A percentile compares a stretch with the other conserved stretches of the same genome.
These are phyloP conservation scores for Achlya flavicornis DNA, from an alignment of 2,888 invertebrate genomes.

Conservation along the genomic window DNA sequence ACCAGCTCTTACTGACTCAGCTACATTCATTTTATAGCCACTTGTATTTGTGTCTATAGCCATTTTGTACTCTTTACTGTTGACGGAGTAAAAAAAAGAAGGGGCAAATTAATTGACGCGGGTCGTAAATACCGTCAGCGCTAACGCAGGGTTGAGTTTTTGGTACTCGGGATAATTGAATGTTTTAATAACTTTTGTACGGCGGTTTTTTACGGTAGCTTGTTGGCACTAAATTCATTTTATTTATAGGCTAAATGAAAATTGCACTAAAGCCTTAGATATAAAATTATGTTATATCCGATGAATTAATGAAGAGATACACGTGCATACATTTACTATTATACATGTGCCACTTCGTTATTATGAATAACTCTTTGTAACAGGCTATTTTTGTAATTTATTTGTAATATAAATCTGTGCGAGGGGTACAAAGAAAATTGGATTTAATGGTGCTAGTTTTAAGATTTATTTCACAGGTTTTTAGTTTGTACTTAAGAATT, in stretches of 20 bases:
- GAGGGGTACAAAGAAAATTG: constrained; percentile 31
- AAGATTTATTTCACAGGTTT: constrained; percentile 33
- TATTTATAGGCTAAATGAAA: not conserved
- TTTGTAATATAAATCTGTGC: constrained; percentile 33
- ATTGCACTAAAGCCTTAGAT: not conserved
- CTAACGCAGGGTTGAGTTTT: constrained; percentile 52
- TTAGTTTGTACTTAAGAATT: constrained; percentile 54
- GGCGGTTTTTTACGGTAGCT: not conserved
- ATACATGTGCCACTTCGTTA: constrained; percentile 33
- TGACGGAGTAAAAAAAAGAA: constrained; percentile 76
- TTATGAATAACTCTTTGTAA: constrained; percentile 56
- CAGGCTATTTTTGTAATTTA: constrained; percentile 50
- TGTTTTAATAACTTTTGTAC: constrained; percentile 35
- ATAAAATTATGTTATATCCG: not conserved
- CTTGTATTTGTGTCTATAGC: constrained; percentile 82
- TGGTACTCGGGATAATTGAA: constrained; percentile 30
- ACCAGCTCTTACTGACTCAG: constrained; percentile 75
- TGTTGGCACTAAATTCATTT: not conserved
- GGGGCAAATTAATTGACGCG: constrained; percentile 65
- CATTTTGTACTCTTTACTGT: constrained; percentile 78
- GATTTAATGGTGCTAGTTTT: constrained; percentile 31
- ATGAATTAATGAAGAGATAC: not conserved
- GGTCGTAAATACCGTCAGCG: constrained; percentile 55
- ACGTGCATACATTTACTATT: not conserved
- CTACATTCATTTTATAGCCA: constrained; percentile 83